Base-by-base conservation (phyloP, 2,888 invertebrate genomes). In the Exephanes ischioxanthus region DNA sequence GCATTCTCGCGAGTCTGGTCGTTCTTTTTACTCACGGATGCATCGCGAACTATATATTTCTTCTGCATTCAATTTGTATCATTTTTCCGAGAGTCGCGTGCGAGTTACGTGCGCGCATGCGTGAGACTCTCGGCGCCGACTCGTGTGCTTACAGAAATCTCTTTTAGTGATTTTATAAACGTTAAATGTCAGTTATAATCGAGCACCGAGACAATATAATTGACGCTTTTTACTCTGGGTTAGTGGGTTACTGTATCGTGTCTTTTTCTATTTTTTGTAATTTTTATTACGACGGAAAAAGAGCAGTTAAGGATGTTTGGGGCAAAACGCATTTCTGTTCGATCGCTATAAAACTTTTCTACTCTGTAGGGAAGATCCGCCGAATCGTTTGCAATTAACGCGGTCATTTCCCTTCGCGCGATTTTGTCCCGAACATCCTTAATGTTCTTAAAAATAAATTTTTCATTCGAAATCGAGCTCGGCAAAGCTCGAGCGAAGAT, bases 171-270 rank as follows among this genome's bases (percentile, higher is more conserved):
- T 30, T 30, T 7, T 19, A 19, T 70, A 66, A 45, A 67, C 55
- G 45, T 16, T 61, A n/a, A 58, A 45, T 73, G 41, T 73, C 73
- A 70, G 81, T 73, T 72, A 67, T 41, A 77, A 71, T 70, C 71
- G 55, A 77, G 66, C 16, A 80, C 58, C 67, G 73, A 67, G 37
- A 68, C 67, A 73, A 73, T 58, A 68, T 73, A 77, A 82, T 82
- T 76, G 70, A 63, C 45, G 72, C 11, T 70, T 80, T 81, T 73
- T 37, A 48, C 67, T 80, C 61, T 81, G 73, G 83, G 83, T 86
- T 66, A 86, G 83, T 86, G 71, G 85, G 83, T 83, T 83, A 80
- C 73, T 33, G 66, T 37, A 41, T 67, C 41, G 55, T 73, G 45
- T 16, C 45, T 72, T 70, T 76, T 68, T 66, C 33, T 37, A 37